Percentiles rank a stretch among this genome's conserved stretches.
phyloP scores from a whole-genome alignment of 2,797 vertebrate genomes.

The Crocodylus rhombifer region DNA sequence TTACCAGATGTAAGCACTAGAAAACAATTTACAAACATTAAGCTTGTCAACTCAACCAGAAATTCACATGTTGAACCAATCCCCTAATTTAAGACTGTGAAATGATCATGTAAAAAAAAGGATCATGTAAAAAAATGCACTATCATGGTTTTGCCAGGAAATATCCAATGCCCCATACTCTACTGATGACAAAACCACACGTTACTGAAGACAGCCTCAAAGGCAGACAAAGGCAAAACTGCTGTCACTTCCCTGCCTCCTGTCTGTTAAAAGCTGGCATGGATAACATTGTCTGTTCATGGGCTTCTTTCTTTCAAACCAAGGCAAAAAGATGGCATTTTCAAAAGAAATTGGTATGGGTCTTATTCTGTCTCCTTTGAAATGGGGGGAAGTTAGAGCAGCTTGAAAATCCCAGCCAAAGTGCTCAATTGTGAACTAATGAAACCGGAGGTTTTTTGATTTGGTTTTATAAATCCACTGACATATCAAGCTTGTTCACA shows the following conservation, averaged over 20 bases:
- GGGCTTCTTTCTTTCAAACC: background rate
- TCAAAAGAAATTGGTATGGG: background rate
- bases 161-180: background rate
- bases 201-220: background rate
- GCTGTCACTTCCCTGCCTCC: background rate
- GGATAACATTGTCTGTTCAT: background rate
- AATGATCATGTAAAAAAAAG: background rate
- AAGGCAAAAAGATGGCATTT: background rate
- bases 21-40: background rate
- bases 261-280: background rate
- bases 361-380: background rate
- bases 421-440: background rate
- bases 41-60: background rate
- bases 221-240: background rate
- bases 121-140: background rate
- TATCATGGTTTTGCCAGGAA: background rate
- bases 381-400: background rate
- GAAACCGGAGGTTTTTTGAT: background rate
- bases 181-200: background rate
- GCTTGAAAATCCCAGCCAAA: background rate
- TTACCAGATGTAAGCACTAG: background rate
- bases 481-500: background rate
- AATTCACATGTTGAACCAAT: background rate
- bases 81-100: background rate
- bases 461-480: background rate